Evolutionary conservation across 2,888 invertebrate genomes (phyloP).

Genomic region (Mesochorus sp.): DNA sequence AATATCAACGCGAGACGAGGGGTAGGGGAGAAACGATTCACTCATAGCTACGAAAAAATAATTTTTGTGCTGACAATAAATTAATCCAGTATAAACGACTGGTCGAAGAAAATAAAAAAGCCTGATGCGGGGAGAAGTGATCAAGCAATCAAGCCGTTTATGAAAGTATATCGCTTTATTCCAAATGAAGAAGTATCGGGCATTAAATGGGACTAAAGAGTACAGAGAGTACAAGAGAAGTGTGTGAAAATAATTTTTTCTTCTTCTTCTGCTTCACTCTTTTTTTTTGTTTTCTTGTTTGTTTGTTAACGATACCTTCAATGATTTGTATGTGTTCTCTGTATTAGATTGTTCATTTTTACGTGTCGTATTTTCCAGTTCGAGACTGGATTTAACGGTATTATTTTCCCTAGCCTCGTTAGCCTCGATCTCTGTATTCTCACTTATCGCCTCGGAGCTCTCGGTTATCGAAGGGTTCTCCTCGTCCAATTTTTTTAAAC

Average conservation of each 20-base stretch:
- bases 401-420: constrained; percentile 57
- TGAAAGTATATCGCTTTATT: constrained; percentile 1
- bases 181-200: constrained; percentile 33
- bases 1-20: neutral
- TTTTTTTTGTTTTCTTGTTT: constrained; percentile 25
- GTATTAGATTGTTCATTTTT: constrained; percentile 62
- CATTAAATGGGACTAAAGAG: constrained; percentile 54
- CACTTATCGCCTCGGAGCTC: constrained; percentile 41
- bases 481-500: constrained; percentile 56
- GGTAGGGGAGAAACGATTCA: constrained; percentile 1
- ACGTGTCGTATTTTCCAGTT: constrained; percentile 63
- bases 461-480: constrained; percentile 48
- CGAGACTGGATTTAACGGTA: constrained; percentile 57
- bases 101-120: constrained; percentile 48
- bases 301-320: constrained; percentile 61
- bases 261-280: constrained; percentile 8
- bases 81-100: constrained; percentile 42
- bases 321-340: constrained; percentile 63
- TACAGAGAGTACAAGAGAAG: constrained; percentile 58
- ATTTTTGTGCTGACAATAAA: constrained; percentile 54
- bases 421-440: constrained; percentile 45
- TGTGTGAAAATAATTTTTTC: constrained; percentile 43
- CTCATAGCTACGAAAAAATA: constrained; percentile 37
- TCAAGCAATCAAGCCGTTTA: constrained; percentile 32
- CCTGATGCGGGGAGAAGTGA: constrained; percentile 48